phyloP scores from a whole-genome alignment of 2,113 vertebrate species.

The Ceratotherium simum region DNA sequence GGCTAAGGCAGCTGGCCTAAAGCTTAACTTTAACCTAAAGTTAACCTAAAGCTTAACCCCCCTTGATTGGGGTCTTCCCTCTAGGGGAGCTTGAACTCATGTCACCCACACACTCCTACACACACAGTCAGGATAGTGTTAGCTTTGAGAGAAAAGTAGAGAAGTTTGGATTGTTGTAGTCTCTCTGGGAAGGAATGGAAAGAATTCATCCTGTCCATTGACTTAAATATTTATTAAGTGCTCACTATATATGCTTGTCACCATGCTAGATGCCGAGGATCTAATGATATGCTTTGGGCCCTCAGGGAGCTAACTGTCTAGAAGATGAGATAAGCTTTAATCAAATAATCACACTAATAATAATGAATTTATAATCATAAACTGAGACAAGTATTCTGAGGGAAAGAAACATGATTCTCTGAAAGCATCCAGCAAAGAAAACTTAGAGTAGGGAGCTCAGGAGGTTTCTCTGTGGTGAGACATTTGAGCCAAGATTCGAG shows the following conservation, averaged over 20 bases:
- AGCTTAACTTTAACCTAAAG: too few species aligned
- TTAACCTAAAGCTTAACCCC: too few species aligned
- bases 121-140: not conserved
- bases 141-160: not conserved
- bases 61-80: not conserved
- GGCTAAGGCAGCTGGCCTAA: not conserved
- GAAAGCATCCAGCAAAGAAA: conserved; percentile 19
- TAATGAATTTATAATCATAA: not conserved
- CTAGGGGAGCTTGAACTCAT: not conserved
- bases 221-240: conserved; percentile 7
- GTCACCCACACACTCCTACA: not conserved
- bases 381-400: not conserved
- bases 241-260: not conserved
- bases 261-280: not conserved
- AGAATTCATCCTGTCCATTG: not conserved
- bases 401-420: not conserved
- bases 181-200: not conserved
- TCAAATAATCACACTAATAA: not conserved
- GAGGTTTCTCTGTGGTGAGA: not conserved
- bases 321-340: conserved; percentile 11
- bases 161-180: conserved; percentile 12
- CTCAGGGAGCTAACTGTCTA: not conserved
- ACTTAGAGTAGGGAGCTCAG: not conserved
- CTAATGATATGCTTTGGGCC: not conserved
- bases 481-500: not conserved